Conservation (phyloP, 1,140 invertebrate species). For the Dendroctonus ponderosae region DNA sequence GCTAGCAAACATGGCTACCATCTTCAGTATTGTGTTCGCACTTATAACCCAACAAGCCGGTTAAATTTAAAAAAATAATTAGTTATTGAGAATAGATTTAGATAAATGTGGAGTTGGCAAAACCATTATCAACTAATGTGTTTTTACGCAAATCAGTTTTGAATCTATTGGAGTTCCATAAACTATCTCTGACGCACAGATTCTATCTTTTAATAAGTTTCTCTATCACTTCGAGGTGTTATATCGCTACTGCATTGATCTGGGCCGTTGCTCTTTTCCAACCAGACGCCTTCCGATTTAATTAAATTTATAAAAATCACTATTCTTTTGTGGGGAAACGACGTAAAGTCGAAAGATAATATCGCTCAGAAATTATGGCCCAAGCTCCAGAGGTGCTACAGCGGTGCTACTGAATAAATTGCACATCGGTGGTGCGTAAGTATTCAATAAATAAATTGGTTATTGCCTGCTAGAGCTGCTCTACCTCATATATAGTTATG, state of each 20-base stretch:
- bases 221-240: slow-evolving; percentile 21
- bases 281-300: slow-evolving; percentile 13
- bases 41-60: too few relatives aligned
- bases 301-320: slow-evolving; percentile 22
- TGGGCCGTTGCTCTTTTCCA: slow-evolving; percentile 13
- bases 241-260: slow-evolving; percentile 29
- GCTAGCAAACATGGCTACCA: too few relatives aligned
- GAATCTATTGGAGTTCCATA: too few relatives aligned
- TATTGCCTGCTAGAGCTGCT: slow-evolving; percentile 7
- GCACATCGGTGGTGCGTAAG: slow-evolving; percentile 13
- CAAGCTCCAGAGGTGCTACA: slow-evolving; percentile 22
- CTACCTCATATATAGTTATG: slow-evolving; percentile 9
- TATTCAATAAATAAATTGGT: slow-evolving; percentile 27
- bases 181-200: slow-evolving; percentile 1
- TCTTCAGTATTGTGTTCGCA: too few relatives aligned
- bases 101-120: too few relatives aligned
- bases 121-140: too few relatives aligned
- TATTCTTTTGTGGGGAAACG: slow-evolving; percentile 7
- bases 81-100: too few relatives aligned
- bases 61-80: too few relatives aligned
- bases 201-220: slow-evolving; percentile 29
- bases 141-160: too few relatives aligned
- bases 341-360: slow-evolving; percentile 16
- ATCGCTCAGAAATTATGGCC: slow-evolving; percentile 21
- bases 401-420: slow-evolving; percentile 26